phyloP scores from a whole-genome alignment of 2,797 vertebrate genomes.

The Lacerta viridis region DNA sequence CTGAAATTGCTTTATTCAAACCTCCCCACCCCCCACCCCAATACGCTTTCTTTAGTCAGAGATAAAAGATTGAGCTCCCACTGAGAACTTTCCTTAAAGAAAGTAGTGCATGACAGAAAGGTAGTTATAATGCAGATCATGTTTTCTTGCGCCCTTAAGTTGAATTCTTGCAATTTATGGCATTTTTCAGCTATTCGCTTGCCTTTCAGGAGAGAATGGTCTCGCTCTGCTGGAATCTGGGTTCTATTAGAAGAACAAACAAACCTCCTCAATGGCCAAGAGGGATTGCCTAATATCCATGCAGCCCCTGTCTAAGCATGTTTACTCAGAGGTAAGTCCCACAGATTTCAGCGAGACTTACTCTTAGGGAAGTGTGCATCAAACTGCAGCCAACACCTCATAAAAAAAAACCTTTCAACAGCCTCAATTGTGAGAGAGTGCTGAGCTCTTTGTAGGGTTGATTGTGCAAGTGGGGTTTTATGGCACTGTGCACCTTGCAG shows the following conservation, averaged over 20 bases:
- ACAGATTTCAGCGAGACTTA: conserved; percentile 12
- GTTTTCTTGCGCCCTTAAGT: conserved; percentile 60
- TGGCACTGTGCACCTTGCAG: conserved; percentile 60
- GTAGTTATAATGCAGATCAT: conserved; percentile 61
- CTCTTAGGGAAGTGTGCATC: background rate
- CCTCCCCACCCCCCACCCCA: conserved; percentile 30
- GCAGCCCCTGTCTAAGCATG: conserved; percentile 7
- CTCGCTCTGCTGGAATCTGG: conserved; percentile 51
- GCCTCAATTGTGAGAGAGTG: background rate
- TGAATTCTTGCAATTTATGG: conserved; percentile 56
- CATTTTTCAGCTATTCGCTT: conserved; percentile 65
- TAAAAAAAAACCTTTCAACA: conserved; percentile 5
- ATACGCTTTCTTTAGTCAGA: conserved; percentile 72
- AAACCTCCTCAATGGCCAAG: conserved; percentile 47
- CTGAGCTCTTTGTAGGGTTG: conserved; percentile 20
- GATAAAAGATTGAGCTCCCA: conserved; percentile 69
- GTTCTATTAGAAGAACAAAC: conserved; percentile 66
- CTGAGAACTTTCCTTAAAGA: conserved; percentile 64
- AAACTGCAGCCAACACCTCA: background rate
- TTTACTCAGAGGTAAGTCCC: conserved; percentile 15
- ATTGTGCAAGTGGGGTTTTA: conserved; percentile 4
- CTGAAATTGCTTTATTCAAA: conserved; percentile 70
- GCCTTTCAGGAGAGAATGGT: conserved; percentile 54
- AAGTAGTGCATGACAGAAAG: conserved; percentile 60
- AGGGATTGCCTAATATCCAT: conserved; percentile 54